Conservation (phyloP, 2,888 invertebrate genomes). For the Cerceris rybyensis region DNA sequence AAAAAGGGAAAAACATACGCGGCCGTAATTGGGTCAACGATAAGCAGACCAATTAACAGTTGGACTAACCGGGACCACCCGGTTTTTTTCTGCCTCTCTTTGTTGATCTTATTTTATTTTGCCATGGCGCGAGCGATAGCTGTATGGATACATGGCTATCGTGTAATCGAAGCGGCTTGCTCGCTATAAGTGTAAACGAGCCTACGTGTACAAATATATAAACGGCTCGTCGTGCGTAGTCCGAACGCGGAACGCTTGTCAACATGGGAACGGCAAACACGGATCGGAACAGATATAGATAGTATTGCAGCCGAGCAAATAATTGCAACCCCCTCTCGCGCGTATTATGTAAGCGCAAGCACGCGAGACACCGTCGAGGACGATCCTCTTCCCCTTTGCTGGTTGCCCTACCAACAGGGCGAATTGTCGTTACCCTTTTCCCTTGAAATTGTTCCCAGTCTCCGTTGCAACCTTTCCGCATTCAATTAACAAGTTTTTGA, state of each 20-base stretch:
- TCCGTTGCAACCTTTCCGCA: too few relatives aligned
- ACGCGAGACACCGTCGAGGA: conserved; percentile 49
- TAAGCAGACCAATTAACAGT: background rate
- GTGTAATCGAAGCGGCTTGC: conserved; percentile 16
- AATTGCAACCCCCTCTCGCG: conserved; percentile 53
- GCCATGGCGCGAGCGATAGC: conserved; percentile 22
- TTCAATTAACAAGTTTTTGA: too few relatives aligned
- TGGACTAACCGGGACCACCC: background rate
- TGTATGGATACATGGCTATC: conserved; percentile 35
- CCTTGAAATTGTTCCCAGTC: background rate
- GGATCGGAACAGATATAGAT: conserved; percentile 69
- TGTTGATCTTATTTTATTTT: conserved; percentile 26
- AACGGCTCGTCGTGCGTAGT: conserved; percentile 59
- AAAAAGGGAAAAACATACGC: too few relatives aligned
- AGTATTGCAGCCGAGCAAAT: conserved; percentile 71
- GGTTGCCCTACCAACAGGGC: conserved; percentile 34
- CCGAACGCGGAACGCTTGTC: conserved; percentile 63
- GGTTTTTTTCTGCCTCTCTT: background rate
- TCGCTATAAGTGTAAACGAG: conserved; percentile 49
- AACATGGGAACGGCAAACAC: conserved; percentile 76
- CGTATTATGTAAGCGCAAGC: conserved; percentile 64
- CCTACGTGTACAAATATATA: conserved; percentile 24
- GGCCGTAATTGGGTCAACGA: too few relatives aligned
- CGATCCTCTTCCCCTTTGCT: conserved; percentile 22
- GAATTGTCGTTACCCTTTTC: conserved; percentile 48